Base-by-base conservation (phyloP, 23 tunicate genomes). In the Botrylloides violaceus region DNA sequence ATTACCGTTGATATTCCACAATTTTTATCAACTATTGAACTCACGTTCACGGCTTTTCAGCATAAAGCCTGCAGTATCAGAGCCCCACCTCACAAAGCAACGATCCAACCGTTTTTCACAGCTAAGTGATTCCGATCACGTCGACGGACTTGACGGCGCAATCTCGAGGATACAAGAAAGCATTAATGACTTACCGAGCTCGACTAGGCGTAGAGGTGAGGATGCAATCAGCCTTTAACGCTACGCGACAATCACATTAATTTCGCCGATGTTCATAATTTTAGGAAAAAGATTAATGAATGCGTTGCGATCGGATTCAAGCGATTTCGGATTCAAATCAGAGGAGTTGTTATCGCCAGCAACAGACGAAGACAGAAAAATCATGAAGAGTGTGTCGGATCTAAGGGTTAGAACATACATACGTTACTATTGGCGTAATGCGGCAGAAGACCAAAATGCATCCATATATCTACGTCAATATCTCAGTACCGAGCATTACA, bases 281-380 rank as follows among this genome's bases (percentile, higher is more conserved):
- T 15, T 7, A 43, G 92, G 92, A 2, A 76, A 85, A 70, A 85
- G 58, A 34, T 70, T 85, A 21, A 55, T 85, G 28, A 65, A 80
- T 49, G 72, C 79, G 23, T 43, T 85, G 33, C 74, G 59, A 22
- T 25, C 71, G 23, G 30, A 29, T 28, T 34, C 84, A 1, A 76
- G 66, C 61, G 94, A 85, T 0, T 72, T 77, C 66, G 94, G 84
- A 9, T 79, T 79, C 66, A 36, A 61, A 32, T 26, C 36, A n/a
- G 80, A 73, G 19, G 62, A 71, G 5, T 19, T 76, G 4, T 65
- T 73, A 35, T 80, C 84, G n/a, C 32, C 70, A 24, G 49, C 84
- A 27, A 43, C 12, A 15, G 84, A 85, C 29, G 84, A 85, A 37
- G 71, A 53, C 2, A 34, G 71, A 20, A 26, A 38, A 32, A 85